Evolutionary conservation across 1,140 invertebrate genomes (phyloP).

Genomic region (Eriosoma lanigerum): DNA sequence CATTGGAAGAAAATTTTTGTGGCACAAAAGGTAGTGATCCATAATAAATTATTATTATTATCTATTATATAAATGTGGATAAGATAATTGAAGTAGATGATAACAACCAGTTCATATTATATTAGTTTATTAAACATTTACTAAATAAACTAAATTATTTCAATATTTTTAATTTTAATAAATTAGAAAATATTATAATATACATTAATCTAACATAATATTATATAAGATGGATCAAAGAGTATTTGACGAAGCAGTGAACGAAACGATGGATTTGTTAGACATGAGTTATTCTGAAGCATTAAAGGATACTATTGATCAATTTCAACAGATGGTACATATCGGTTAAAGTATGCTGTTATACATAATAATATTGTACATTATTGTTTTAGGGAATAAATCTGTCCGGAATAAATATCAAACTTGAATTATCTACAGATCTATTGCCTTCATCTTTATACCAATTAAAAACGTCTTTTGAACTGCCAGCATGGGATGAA

Average conservation of each 20-base stretch:
- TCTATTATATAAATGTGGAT: no score
- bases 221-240: conserved; percentile 40
- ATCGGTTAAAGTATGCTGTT: no score
- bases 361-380: no score
- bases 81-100: no score
- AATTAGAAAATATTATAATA: no score
- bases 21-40: no score
- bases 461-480: conserved; percentile 6
- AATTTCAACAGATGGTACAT: conserved; percentile 25
- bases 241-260: conserved; percentile 20
- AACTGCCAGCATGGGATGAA: neutral
- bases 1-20: no score
- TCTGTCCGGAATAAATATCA: neutral
- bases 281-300: conserved; percentile 39
- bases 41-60: neutral
- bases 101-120: no score
- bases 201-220: no score
- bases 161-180: no score
- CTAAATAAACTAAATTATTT: no score
- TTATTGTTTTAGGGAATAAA: conserved; percentile 18
- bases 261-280: conserved; percentile 33
- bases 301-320: conserved; percentile 29
- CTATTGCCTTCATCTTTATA: conserved; percentile 2
- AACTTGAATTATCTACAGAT: neutral
- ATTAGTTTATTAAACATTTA: no score